Evolutionary conservation across 2,888 invertebrate genomes (phyloP).

Genomic region (Erynnis tages): DNA sequence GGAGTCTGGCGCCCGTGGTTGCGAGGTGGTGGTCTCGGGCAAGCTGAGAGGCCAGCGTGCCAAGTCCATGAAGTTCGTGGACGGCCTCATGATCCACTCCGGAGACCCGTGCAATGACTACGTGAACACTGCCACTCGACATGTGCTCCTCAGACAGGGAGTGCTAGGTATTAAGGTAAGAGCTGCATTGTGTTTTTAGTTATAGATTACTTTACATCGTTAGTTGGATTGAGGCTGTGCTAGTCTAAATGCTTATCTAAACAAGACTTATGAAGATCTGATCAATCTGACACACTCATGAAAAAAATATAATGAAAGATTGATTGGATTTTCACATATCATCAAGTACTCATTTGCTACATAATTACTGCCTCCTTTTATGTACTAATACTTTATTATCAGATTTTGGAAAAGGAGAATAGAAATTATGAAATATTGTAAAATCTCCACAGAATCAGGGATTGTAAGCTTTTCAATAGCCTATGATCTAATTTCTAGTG

Average conservation of each 20-base stretch:
- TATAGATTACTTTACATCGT: neutral
- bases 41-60: slow-evolving; percentile 99
- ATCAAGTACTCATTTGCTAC: too few relatives aligned
- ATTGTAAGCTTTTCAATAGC: slow-evolving; percentile 52
- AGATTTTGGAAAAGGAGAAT: too few relatives aligned
- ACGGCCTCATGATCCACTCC: slow-evolving; percentile 99
- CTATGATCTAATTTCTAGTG: slow-evolving; percentile 72
- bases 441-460: slow-evolving; percentile 70
- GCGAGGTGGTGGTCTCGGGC: slow-evolving; percentile 99
- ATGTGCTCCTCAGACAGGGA: slow-evolving; percentile 97
- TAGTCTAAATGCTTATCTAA: too few relatives aligned
- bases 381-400: too few relatives aligned
- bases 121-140: slow-evolving; percentile 98
- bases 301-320: too few relatives aligned
- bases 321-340: too few relatives aligned
- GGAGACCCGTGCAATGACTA: slow-evolving; percentile 99
- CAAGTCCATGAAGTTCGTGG: slow-evolving; percentile 99
- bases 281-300: too few relatives aligned
- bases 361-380: too few relatives aligned
- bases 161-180: slow-evolving; percentile 88
- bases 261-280: too few relatives aligned
- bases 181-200: neutral
- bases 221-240: too few relatives aligned
- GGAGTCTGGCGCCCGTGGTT: slow-evolving; percentile 98
- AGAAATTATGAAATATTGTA: too few relatives aligned